phyloP scores from a whole-genome alignment of 2,888 invertebrate species.

The Tetragonisca angustula region DNA sequence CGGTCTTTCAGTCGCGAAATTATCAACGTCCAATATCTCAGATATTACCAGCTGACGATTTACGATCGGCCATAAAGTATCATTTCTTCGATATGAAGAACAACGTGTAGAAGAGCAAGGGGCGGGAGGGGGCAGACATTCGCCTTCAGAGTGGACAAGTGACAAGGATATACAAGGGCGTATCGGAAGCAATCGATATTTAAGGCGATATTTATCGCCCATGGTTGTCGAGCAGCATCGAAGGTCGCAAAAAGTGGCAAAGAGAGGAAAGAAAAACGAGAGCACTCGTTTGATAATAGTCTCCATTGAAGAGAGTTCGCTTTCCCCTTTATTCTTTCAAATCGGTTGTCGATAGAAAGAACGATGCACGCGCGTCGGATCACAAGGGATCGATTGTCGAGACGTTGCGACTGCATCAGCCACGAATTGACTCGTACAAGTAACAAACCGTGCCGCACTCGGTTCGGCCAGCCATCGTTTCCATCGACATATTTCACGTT shows the following conservation, averaged over 20 bases:
- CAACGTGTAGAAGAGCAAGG: background rate
- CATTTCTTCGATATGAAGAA: background rate
- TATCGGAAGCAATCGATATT: conserved; percentile 44
- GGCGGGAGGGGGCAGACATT: background rate
- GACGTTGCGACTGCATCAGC: background rate
- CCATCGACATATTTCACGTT: conserved; percentile 25
- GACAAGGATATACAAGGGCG: conserved; percentile 9
- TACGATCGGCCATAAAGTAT: background rate
- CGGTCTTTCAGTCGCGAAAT: background rate
- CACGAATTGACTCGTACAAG: conserved; percentile 35
- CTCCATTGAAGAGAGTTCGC: conserved; percentile 20
- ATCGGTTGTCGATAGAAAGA: background rate
- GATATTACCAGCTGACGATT: background rate
- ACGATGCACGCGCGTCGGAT: background rate
- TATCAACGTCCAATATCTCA: background rate
- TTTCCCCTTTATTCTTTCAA: background rate
- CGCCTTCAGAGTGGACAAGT: background rate
- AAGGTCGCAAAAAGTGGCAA: conserved; percentile 1
- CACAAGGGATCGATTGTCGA: conserved; percentile 31
- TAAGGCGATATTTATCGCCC: conserved; percentile 35
- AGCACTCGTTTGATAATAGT: conserved; percentile 11
- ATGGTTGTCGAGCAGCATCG: conserved; percentile 19
- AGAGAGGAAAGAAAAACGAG: conserved; percentile 17
- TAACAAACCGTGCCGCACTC: conserved; percentile 22
- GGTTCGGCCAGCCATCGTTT: background rate